phyloP scores from a whole-genome alignment of 2,113 vertebrate species.

The Numenius arquata region DNA sequence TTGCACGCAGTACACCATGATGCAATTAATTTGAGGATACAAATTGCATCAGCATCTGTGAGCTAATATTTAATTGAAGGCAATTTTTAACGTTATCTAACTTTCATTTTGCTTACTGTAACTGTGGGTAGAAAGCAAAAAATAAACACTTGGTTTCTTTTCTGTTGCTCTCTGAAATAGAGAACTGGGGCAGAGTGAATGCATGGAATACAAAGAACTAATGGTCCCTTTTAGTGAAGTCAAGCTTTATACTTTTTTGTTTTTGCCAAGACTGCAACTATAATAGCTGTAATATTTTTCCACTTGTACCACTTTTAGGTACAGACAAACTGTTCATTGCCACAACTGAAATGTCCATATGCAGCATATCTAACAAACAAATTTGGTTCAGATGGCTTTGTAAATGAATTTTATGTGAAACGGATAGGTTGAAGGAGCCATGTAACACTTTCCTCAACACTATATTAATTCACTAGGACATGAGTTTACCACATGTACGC shows the following conservation, averaged over 20 bases:
- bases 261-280: not conserved
- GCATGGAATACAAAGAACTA: not conserved
- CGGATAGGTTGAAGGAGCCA: not conserved
- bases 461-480: not conserved
- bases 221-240: not conserved
- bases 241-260: not conserved
- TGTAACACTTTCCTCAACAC: not conserved
- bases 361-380: not conserved
- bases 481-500: not conserved
- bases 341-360: not conserved
- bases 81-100: not conserved
- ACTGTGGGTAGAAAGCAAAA: not conserved
- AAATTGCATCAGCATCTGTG: not conserved
- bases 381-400: not conserved
- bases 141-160: not conserved
- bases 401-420: not conserved
- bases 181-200: not conserved
- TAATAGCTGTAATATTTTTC: not conserved
- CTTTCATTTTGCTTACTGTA: not conserved
- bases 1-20: not conserved
- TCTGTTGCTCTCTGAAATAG: not conserved
- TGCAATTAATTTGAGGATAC: not conserved
- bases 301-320: not conserved
- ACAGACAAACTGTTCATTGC: not conserved
- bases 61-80: not conserved